phyloP scores from a whole-genome alignment of 2,888 invertebrate genomes.

The Phalera bucephala region DNA sequence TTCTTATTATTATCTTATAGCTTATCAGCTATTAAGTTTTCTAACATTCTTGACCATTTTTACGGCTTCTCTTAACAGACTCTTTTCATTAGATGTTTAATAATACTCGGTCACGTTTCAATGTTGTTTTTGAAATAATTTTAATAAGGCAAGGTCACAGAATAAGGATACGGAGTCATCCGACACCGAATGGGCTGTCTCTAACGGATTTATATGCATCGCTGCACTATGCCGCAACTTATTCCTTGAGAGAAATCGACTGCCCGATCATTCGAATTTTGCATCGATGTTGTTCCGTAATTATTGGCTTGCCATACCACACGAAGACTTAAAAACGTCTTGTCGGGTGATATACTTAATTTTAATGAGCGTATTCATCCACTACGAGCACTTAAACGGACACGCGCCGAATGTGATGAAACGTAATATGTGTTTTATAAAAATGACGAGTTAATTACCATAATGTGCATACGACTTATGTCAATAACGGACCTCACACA shows the following conservation, averaged over 20 bases:
- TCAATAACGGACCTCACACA: constrained; percentile 70
- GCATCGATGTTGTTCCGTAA: constrained; percentile 20
- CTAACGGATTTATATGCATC: constrained; percentile 60
- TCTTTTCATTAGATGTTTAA: too few species aligned
- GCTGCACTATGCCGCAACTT: constrained; percentile 48
- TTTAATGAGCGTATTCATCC: constrained; percentile 30
- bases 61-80: too few species aligned
- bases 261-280: constrained; percentile 27
- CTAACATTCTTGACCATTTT: too few species aligned
- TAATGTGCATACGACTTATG: constrained; percentile 53
- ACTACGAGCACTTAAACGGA: constrained; percentile 29
- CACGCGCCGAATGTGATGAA: constrained; percentile 25
- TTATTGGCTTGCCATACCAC: constrained; percentile 23
- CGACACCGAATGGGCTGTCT: constrained; percentile 67
- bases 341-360: constrained; percentile 32
- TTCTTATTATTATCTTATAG: too few species aligned
- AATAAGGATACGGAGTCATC: constrained; percentile 54
- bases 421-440: constrained; percentile 30
- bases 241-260: constrained; percentile 42
- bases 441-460: constrained; percentile 60
- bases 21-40: too few species aligned
- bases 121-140: too few species aligned
- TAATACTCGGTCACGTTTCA: too few species aligned
- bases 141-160: constrained; percentile 20
- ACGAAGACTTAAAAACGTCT: constrained; percentile 30